Evolutionary conservation across 1,140 invertebrate genomes (phyloP), one percentile per base, ranked within the genome.

Genomic region (Pissodes strobi): DNA sequence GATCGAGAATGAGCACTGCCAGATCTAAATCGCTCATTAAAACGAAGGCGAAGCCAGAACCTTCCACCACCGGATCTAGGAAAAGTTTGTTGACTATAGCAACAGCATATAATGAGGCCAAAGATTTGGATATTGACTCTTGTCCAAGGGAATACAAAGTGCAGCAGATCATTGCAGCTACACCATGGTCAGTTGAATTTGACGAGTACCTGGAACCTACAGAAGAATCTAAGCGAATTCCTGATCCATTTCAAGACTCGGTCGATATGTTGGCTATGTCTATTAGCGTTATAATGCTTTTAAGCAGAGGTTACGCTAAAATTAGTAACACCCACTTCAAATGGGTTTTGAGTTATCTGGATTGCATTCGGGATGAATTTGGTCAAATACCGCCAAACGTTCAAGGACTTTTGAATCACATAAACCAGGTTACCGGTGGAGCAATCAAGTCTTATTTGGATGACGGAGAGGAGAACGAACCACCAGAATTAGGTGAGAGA

Each of bases 231-330:
- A 41, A 34, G 13, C n/a, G 55, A 38, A 41, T 65, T 13, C 23
- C 30, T 2, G 63, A 65, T 51, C 56, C 57, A 5, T 66, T 66
- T 23, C 68, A 70, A 48, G 68, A 68, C 38, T 52, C 56, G 8
- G 58, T 70, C 5, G 62, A 69, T 27, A 68, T 72, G 62, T 34
- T 72, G 9, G 67, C 69, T 1, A 65, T 70, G 19, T 58, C 64
- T 0, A 69, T 72, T 18, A 72, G 66, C 13, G 65, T 67, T 23
- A 64, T 72, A 1, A 72, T 72, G 70, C 62, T 72, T 10, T 43
- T 72, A 49, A 64, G 66, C 1, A 67, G 55, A 22, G 48, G 61
- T 15, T 45, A 66, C 19, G 25, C 45, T 12, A 17, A 53, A 22
- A 68, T 72, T 1, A 17, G 27, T 12, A 46, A 59, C 17, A 58